Percentiles rank a stretch among this genome's conserved stretches.
phyloP scores from a whole-genome alignment of 2,797 vertebrate genomes.

The Protosalanx chinensis region DNA sequence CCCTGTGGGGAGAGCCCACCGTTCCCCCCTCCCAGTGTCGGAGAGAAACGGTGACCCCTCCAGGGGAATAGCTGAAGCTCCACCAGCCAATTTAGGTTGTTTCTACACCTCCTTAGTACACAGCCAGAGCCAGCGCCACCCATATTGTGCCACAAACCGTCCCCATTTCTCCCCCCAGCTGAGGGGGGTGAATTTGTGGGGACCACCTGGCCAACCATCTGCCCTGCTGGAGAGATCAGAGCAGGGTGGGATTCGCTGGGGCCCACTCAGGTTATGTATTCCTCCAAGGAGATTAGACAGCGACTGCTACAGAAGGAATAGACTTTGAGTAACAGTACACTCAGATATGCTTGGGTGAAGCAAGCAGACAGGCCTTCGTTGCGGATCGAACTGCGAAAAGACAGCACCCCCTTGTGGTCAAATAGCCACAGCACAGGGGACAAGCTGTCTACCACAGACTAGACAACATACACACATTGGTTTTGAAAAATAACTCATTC shows the following conservation, averaged over 20 bases:
- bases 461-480: neutral
- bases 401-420: slow-evolving; percentile 59
- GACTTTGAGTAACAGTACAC: too few species aligned
- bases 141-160: slow-evolving; percentile 6
- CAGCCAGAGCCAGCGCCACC: neutral
- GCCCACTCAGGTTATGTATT: neutral
- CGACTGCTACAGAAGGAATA: too few species aligned
- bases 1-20: too few species aligned
- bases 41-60: too few species aligned
- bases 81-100: neutral
- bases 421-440: slow-evolving; percentile 29
- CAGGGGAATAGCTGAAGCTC: too few species aligned
- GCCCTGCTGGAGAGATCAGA: neutral
- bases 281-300: too few species aligned
- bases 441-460: neutral
- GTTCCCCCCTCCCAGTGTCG: too few species aligned
- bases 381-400: slow-evolving; percentile 12
- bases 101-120: neutral
- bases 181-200: neutral
- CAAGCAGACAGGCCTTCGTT: too few species aligned
- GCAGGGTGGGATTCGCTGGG: neutral
- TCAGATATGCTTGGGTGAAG: too few species aligned
- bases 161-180: neutral
- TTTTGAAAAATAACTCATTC: neutral
- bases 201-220: slow-evolving; percentile 12